A percentile compares a stretch with the other conserved stretches of the same genome.
These are phyloP conservation scores for Hippocampus abdominalis DNA, from an alignment of 2,113 vertebrate genomes.

Conservation along the genomic window DNA sequence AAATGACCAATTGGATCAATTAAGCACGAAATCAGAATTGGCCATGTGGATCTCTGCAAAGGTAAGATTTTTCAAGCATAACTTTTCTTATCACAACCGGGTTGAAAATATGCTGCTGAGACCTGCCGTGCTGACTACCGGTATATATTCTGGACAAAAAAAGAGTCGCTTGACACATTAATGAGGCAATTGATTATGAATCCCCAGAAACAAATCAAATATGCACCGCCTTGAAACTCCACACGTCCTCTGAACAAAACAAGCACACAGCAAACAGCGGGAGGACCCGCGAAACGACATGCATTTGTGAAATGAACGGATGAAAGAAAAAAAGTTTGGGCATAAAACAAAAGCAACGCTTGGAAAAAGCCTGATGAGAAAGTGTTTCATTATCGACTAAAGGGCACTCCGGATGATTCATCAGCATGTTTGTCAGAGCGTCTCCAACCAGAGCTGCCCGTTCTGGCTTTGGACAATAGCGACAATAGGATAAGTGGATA, in stretches of 20 bases:
- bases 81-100: too few species aligned
- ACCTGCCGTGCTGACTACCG: neutral
- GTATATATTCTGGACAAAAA: neutral
- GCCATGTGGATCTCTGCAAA: too few species aligned
- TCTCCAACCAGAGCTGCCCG: slow-evolving; percentile 1
- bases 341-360: neutral
- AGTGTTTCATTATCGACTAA: neutral
- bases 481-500: slow-evolving; percentile 53
- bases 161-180: neutral
- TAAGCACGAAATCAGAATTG: too few species aligned
- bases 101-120: neutral
- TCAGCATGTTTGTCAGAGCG: slow-evolving; percentile 24
- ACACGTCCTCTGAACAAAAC: neutral
- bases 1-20: too few species aligned
- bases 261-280: neutral
- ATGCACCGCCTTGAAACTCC: neutral
- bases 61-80: too few species aligned
- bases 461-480: slow-evolving; percentile 18
- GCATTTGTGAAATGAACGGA: neutral
- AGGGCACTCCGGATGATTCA: slow-evolving; percentile 15
- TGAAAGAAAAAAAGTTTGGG: neutral
- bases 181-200: neutral
- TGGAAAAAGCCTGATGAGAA: neutral
- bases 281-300: neutral
- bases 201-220: neutral